These are phyloP conservation scores for Anolis sagrei DNA, from an alignment of 2,113 vertebrate species.

Conservation along the genomic window DNA sequence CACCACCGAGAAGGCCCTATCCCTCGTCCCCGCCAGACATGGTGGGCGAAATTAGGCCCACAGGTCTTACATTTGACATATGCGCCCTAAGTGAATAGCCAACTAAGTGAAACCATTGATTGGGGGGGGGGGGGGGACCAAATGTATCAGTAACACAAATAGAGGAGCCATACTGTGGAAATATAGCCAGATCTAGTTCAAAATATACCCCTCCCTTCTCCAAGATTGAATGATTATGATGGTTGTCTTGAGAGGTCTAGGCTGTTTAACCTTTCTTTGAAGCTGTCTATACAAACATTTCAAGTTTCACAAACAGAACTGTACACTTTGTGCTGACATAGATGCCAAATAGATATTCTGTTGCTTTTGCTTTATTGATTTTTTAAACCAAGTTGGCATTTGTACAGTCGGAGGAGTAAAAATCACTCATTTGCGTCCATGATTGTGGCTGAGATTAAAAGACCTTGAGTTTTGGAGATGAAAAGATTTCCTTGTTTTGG, in stretches of 20 bases:
- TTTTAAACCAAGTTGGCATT: slow-evolving; percentile 46
- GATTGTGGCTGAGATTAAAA: slow-evolving; percentile 29
- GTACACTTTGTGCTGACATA: slow-evolving; percentile 20
- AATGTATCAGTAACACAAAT: background rate
- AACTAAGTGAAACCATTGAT: too few relatives aligned
- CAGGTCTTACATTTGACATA: too few relatives aligned
- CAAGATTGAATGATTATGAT: background rate
- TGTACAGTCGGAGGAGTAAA: slow-evolving; percentile 24
- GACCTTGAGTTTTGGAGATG: slow-evolving; percentile 46
- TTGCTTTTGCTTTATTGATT: background rate
- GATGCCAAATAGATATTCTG: slow-evolving; percentile 43
- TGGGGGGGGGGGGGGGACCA: too few relatives aligned
- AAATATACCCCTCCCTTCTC: background rate
- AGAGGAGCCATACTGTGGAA: background rate
- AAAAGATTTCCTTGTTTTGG: slow-evolving; percentile 58
- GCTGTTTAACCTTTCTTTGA: slow-evolving; percentile 29
- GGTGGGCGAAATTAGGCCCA: too few relatives aligned
- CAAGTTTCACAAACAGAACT: slow-evolving; percentile 43
- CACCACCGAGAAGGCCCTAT: too few relatives aligned
- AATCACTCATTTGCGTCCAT: slow-evolving; percentile 56
- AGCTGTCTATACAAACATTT: slow-evolving; percentile 5
- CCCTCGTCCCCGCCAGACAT: too few relatives aligned
- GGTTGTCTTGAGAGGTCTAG: background rate
- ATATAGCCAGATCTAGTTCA: background rate
- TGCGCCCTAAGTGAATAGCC: too few relatives aligned